Evolutionary conservation across 2,797 vertebrate species (phyloP), one percentile per base, ranked within the genome.

Genomic region (Craterocephalus amniculus): DNA sequence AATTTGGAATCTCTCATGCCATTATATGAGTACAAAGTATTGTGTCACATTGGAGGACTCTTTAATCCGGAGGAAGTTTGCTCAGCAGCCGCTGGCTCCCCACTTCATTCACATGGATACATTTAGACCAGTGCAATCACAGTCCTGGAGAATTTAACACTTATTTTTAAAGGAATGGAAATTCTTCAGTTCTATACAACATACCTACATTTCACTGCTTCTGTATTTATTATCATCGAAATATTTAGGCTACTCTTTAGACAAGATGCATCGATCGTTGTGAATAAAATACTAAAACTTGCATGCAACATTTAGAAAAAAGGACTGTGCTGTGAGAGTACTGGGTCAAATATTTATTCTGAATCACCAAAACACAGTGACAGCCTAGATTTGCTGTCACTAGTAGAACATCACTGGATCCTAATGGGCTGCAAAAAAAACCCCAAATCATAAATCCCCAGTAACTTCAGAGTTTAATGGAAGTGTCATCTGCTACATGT

Each of bases 351-450:
- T 56, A 55, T 64, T 35, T 65, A 68, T 51, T 55, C 65, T 62
- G 71, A 77, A 52, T 58, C 57, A 72, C 52, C 55, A 43, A 65
- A 81, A 72, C 77, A 68, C 72, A 59, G 56, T 0, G 31, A 59
- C 60, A 78, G 76, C 83, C 85, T 76, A 79, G 75, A 86, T 89
- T 70, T 81, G 40, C 69, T 64, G 78, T 87, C 81, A 67, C 49
- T 60, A 43, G 52, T 54, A 74, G 43, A 85, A 66, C 64, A 70
- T 59, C 72, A 70, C 14, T 54, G 58, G 61, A 71, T 63, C 71
- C 43, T 69, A 1, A 58, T 51, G 35, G 61, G 62, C 63, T 22
- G 51, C 35, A 48, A 66, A 31, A 72, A 52, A 73, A 45, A n/a
- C n/a, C n/a, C 55, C 73, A 78, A 84, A 11, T 40, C 26, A 54